Percentiles rank a stretch among this genome's conserved stretches.
Conservation (phyloP, 2,888 invertebrate genomes). For the Ochropleura leucogaster region DNA sequence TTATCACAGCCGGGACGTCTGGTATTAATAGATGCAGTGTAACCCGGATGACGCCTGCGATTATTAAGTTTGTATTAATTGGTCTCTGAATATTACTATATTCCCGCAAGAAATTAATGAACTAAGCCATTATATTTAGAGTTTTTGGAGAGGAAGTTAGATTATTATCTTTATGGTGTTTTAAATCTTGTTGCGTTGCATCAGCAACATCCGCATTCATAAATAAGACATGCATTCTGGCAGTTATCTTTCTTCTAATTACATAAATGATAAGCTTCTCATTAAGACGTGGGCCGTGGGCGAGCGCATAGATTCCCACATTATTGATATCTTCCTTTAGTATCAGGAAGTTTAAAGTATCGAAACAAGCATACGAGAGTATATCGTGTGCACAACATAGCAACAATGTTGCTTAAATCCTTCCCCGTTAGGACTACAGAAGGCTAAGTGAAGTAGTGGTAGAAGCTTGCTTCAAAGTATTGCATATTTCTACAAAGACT, state of each 20-base stretch:
- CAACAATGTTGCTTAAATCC: not conserved
- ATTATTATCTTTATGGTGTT: conserved; percentile 15
- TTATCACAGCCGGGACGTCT: conserved; percentile 56
- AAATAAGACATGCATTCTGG: conserved; percentile 6
- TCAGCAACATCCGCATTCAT: conserved; percentile 19
- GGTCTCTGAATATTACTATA: conserved; percentile 33
- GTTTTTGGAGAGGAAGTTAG: conserved; percentile 33
- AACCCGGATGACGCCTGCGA: conserved; percentile 57
- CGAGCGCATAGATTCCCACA: not conserved
- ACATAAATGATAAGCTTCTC: conserved; percentile 1
- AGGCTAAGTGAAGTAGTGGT: not conserved
- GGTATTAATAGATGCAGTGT: conserved; percentile 63
- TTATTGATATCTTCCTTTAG: not conserved
- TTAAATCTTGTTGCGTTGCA: not conserved
- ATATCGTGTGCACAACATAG: not conserved
- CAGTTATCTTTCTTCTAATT: conserved; percentile 2
- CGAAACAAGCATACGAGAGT: conserved; percentile 8
- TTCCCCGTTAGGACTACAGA: not conserved
- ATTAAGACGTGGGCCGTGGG: not conserved
- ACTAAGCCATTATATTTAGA: conserved; percentile 14
- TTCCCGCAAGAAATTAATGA: conserved; percentile 48
- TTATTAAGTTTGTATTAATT: conserved; percentile 58
- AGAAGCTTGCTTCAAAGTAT: not conserved
- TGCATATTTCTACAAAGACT: not conserved
- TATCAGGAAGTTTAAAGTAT: conserved; percentile 12